A percentile compares a stretch with the other conserved stretches of the same genome.
Conservation (phyloP, 2,113 vertebrate genomes). For the Tautogolabrus adspersus region DNA sequence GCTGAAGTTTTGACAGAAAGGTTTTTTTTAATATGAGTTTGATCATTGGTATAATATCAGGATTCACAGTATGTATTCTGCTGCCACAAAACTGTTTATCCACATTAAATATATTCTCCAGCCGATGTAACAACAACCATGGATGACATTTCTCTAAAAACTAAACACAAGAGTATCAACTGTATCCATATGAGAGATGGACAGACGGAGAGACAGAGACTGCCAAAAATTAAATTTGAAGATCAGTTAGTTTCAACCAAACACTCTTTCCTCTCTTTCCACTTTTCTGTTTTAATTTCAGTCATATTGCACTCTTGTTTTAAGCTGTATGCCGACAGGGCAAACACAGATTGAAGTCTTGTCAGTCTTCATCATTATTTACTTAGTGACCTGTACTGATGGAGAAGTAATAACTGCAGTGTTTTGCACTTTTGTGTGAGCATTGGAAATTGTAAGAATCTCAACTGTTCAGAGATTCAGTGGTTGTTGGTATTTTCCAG, state of each 20-base stretch:
- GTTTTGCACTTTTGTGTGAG: too few species aligned
- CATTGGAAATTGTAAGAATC: too few species aligned
- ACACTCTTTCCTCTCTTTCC: not conserved
- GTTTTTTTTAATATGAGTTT: not conserved
- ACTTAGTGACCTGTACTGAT: too few species aligned
- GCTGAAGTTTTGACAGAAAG: constrained; percentile 6
- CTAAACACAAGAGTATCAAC: not conserved
- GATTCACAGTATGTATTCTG: not conserved
- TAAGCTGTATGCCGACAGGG: too few species aligned
- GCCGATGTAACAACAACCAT: not conserved
- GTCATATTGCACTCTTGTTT: too few species aligned
- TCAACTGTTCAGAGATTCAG: too few species aligned
- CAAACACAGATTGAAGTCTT: too few species aligned
- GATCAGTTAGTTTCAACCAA: not conserved
- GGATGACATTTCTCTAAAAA: not conserved
- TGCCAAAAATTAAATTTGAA: not conserved
- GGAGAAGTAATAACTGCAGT: too few species aligned
- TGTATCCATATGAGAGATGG: too few species aligned
- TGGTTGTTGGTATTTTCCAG: too few species aligned
- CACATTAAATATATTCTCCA: not conserved
- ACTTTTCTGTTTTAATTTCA: not conserved
- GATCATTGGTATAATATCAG: not conserved
- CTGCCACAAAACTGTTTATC: not conserved
- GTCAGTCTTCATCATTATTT: too few species aligned
- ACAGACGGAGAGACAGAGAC: not conserved